Evolutionary conservation across 2,888 invertebrate genomes (phyloP), one percentile per base, ranked within the genome.

Genomic region (Zaprionus bogoriensis): DNA sequence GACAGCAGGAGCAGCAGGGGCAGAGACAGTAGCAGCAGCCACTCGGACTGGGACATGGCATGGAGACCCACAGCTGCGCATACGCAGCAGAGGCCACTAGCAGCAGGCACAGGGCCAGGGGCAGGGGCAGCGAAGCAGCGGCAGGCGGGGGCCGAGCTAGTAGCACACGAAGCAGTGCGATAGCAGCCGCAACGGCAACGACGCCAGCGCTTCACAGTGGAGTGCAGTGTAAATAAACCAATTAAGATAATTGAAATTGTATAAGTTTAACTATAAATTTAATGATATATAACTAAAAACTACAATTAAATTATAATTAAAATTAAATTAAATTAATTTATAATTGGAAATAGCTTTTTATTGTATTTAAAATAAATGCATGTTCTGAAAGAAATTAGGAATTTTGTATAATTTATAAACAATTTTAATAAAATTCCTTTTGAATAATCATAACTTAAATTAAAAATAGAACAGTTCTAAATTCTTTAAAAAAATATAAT

Each of bases 51-150:
- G 45, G 32, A 25, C 42, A 46, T 22, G 23, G 57, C 36, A 28
- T 36, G 54, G 57, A 36, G 67, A 72, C 74, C 57, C 66, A 66
- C 75, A 77, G 69, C 75, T 77, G 74, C 66, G 69, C 70, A 70
- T 36, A 65, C 78, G 78, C 75, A 76, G 62, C 70, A 65, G 63
- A 75, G 55, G 48, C 59, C 51, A 62, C 46, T 41, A 59, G 25
- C 45, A 72, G 52, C 54, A 60, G 54, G 50, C 25, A 48, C 41
- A 66, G 32, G n/a, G n/a, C n/a, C 50, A 62, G 50, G 7, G 17
- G 32, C 32, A 36, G 32, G 3, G 32, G 17, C 70, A 59, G 61
- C 57, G 57, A 41, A 36, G 65, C 7, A 36, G 32, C 41, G 22
- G 6, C 4, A 59, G 52, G 41, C 19, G 19, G 19, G 19, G 38